phyloP scores from a whole-genome alignment of 2,888 invertebrate genomes.

The Phaonia tiefii region DNA sequence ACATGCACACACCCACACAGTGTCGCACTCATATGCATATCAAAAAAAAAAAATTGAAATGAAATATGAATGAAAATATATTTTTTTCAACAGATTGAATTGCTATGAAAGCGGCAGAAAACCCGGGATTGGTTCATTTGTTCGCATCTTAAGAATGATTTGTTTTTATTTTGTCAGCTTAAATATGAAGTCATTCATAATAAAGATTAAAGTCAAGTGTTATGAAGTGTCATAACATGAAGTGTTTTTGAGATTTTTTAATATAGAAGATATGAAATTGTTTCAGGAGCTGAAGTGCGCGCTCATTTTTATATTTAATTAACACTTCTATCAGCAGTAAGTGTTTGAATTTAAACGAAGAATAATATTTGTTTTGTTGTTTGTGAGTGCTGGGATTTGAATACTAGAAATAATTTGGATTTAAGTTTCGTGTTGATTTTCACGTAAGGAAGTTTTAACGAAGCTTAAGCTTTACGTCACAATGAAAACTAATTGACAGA shows the following conservation, averaged over 20 bases:
- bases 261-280: not conserved
- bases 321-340: not conserved
- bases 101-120: not conserved
- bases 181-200: conserved; percentile 40
- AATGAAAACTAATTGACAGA: no score
- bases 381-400: not conserved
- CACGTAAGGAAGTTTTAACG: no score
- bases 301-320: not conserved
- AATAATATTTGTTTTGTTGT: no score
- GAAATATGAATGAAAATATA: conserved; percentile 43
- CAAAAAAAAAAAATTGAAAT: no score
- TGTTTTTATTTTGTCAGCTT: conserved; percentile 22
- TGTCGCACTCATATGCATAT: conserved; percentile 35
- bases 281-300: conserved; percentile 3
- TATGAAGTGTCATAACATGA: conserved; percentile 42
- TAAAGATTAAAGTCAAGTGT: conserved; percentile 50
- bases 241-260: conserved; percentile 22
- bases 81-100: conserved; percentile 11
- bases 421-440: no score
- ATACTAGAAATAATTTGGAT: no score
- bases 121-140: conserved; percentile 10
- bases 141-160: conserved; percentile 3
- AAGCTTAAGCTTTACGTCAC: no score
- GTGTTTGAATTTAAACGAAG: no score
- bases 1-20: not conserved